Evolutionary conservation across 2,113 vertebrate species (phyloP).

Genomic region (Candoia aspera): DNA sequence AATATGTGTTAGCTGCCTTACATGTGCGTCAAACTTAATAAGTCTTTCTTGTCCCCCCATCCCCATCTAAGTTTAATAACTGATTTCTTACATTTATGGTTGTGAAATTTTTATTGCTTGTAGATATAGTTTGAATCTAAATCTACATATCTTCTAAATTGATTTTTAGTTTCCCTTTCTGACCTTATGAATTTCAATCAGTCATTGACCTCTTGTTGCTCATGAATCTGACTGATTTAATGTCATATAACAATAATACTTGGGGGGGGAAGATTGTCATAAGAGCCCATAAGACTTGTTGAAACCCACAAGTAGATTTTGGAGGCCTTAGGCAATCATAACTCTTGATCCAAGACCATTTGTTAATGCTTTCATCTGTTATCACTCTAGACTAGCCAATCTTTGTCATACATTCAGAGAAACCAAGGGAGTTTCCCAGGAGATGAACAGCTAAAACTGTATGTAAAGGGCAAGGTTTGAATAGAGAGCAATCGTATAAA

Average conservation of each 20-base stretch:
- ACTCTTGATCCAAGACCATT: slow-evolving; percentile 74
- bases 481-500: slow-evolving; percentile 31
- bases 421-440: slow-evolving; percentile 48
- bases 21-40: slow-evolving; percentile 85
- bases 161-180: slow-evolving; percentile 87
- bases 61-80: slow-evolving; percentile 79
- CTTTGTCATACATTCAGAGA: slow-evolving; percentile 32
- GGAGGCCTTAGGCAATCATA: slow-evolving; percentile 75
- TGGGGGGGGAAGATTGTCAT: slow-evolving; percentile 77
- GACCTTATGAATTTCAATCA: slow-evolving; percentile 90
- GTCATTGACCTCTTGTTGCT: slow-evolving; percentile 82
- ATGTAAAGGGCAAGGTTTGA: slow-evolving; percentile 49
- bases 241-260: slow-evolving; percentile 81
- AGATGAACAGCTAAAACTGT: slow-evolving; percentile 35
- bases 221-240: slow-evolving; percentile 86
- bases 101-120: slow-evolving; percentile 82
- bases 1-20: slow-evolving; percentile 84
- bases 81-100: slow-evolving; percentile 86
- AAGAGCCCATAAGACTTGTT: slow-evolving; percentile 76
- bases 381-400: slow-evolving; percentile 49
- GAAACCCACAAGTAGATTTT: slow-evolving; percentile 76
- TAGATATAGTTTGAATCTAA: slow-evolving; percentile 84
- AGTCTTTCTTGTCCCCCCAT: slow-evolving; percentile 72
- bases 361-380: slow-evolving; percentile 63
- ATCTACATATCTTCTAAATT: slow-evolving; percentile 89